Percentiles rank a stretch among this genome's conserved stretches.
phyloP scores from a whole-genome alignment of 2,888 invertebrate species.

The Diadegma fenestrale region DNA sequence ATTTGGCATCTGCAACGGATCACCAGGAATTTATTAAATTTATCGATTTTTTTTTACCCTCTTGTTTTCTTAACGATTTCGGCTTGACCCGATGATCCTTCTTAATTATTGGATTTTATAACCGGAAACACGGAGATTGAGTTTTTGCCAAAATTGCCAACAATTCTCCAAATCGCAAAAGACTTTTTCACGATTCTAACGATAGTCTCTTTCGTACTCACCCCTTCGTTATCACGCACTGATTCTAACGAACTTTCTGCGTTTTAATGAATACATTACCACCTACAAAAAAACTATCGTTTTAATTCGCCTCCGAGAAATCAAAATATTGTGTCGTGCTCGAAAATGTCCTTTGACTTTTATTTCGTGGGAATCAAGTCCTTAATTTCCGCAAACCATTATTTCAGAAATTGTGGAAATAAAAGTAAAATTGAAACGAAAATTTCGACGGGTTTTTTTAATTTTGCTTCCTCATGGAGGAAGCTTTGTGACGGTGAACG shows the following conservation, averaged over 20 bases:
- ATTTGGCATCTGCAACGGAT: constrained; percentile 67
- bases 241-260: constrained; percentile 78
- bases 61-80: constrained; percentile 15
- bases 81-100: constrained; percentile 17
- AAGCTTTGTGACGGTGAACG: no score
- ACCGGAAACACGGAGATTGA: background rate
- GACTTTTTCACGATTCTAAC: constrained; percentile 13
- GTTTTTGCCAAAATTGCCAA: constrained; percentile 4
- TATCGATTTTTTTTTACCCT: background rate
- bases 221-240: constrained; percentile 72
- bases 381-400: background rate
- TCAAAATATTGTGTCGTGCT: constrained; percentile 32
- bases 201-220: constrained; percentile 72
- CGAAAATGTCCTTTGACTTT: background rate
- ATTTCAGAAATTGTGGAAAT: background rate
- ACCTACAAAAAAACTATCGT: constrained; percentile 77
- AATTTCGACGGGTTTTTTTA: no score
- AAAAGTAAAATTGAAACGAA: background rate
- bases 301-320: constrained; percentile 52
- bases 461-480: no score
- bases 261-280: constrained; percentile 77
- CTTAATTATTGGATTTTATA: constrained; percentile 1
- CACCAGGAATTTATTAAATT: constrained; percentile 42
- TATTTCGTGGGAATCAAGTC: background rate
- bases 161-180: constrained; percentile 15